Evolutionary conservation across 2,113 vertebrate species (phyloP).

Genomic region (Parotia lawesii): DNA sequence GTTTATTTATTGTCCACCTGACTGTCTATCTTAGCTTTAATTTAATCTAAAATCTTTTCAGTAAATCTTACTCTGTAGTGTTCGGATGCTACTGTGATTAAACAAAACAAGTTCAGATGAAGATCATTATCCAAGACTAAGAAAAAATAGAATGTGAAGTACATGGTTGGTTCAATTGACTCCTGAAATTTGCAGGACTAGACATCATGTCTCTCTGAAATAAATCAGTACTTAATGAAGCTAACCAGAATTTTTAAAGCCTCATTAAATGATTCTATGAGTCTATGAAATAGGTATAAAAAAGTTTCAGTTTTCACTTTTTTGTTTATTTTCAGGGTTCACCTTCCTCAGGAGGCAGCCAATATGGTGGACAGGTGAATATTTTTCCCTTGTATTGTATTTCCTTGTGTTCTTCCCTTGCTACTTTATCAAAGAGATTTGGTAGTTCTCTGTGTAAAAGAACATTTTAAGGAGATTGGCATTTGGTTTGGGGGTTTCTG

Average conservation of each 20-base stretch:
- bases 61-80: neutral
- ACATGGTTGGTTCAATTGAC: neutral
- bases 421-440: neutral
- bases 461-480: neutral
- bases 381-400: neutral
- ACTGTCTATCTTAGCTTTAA: neutral
- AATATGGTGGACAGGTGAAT: conserved; percentile 41
- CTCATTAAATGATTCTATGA: neutral
- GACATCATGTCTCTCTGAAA: neutral
- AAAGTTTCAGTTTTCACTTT: neutral
- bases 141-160: neutral
- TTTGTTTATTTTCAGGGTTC: conserved; percentile 9
- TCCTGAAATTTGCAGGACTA: neutral
- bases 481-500: neutral
- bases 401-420: neutral
- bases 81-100: neutral
- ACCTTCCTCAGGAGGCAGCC: conserved; percentile 9
- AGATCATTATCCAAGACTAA: neutral
- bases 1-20: neutral
- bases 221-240: neutral
- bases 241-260: neutral
- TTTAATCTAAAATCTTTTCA: neutral
- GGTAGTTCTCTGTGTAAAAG: neutral
- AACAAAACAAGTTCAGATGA: neutral
- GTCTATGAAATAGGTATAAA: neutral